Conservation (phyloP, 2,888 invertebrate species). For the Polylopha cassiicola region DNA sequence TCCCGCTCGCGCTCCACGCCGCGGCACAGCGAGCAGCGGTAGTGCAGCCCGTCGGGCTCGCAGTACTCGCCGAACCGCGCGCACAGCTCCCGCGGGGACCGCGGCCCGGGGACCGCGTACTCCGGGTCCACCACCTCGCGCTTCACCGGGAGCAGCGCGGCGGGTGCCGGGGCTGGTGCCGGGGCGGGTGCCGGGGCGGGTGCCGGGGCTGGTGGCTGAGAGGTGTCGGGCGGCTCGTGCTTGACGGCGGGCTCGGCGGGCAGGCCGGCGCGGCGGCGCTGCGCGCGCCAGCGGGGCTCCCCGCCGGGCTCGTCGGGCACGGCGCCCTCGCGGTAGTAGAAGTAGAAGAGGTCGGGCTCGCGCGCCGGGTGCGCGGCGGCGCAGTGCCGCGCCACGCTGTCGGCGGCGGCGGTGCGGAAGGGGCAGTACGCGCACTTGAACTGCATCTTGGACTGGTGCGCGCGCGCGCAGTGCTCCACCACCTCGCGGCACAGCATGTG, state of each 20-base stretch:
- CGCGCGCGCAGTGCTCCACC: constrained; percentile 73
- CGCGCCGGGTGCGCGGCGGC: constrained; percentile 73
- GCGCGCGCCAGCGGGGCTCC: constrained; percentile 53
- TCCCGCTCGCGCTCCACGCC: constrained; percentile 73
- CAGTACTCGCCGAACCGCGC: constrained; percentile 55
- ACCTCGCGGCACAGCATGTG: constrained; percentile 79
- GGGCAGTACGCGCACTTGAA: constrained; percentile 84
- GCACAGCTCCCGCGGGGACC: constrained; percentile 47
- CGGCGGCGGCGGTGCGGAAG: constrained; percentile 73
- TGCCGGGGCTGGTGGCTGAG: constrained; percentile 1
- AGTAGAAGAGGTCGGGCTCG: constrained; percentile 58
- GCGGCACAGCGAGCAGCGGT: constrained; percentile 79
- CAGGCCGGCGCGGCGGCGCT: constrained; percentile 38
- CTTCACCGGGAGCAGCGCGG: constrained; percentile 42
- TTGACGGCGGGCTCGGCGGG: constrained; percentile 38
- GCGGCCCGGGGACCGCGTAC: constrained; percentile 32
- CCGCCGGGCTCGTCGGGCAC: constrained; percentile 49
- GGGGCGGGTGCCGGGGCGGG: constrained; percentile 22
- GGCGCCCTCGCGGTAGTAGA: constrained; percentile 72
- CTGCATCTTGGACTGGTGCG: constrained; percentile 81
- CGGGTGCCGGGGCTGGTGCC: constrained; percentile 11
- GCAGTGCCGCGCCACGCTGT: constrained; percentile 79
- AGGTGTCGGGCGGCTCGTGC: constrained; percentile 33
- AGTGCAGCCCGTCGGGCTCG: constrained; percentile 73
- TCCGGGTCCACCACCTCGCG: constrained; percentile 38